Percentiles rank a stretch among this genome's conserved stretches.
phyloP scores from a whole-genome alignment of 2,888 invertebrate species.

The Cerceris rybyensis region DNA sequence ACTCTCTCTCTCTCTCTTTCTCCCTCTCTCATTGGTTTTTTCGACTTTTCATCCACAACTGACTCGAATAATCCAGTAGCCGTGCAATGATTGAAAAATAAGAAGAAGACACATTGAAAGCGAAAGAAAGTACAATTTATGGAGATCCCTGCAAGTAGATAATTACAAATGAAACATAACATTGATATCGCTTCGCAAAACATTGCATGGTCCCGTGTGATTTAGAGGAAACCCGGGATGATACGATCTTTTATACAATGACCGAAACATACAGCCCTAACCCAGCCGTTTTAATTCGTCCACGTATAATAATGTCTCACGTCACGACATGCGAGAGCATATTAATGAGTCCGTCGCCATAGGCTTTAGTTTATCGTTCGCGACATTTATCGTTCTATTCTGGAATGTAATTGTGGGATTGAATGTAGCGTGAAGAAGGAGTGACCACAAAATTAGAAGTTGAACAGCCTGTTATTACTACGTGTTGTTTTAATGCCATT shows the following conservation, averaged over 20 bases:
- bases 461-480: neutral
- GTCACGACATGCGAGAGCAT: constrained; percentile 8
- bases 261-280: neutral
- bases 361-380: constrained; percentile 19
- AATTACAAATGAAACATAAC: too few species aligned
- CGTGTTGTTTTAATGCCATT: neutral
- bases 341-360: constrained; percentile 18
- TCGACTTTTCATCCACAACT: too few species aligned
- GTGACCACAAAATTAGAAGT: neutral
- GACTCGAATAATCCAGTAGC: too few species aligned
- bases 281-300: constrained; percentile 19
- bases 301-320: constrained; percentile 2
- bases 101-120: too few species aligned
- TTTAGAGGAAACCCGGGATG: neutral
- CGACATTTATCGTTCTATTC: constrained; percentile 6
- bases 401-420: constrained; percentile 1
- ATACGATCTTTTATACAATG: neutral
- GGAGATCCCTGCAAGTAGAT: too few species aligned
- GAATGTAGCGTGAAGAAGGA: neutral
- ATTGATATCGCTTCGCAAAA: neutral
- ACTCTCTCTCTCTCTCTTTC: too few species aligned
- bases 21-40: too few species aligned
- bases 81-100: too few species aligned
- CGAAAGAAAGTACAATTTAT: too few species aligned
- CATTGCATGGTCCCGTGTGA: too few species aligned